These are phyloP conservation scores for Valencia hispanica DNA, from an alignment of 2,797 vertebrate species.

Conservation along the genomic window DNA sequence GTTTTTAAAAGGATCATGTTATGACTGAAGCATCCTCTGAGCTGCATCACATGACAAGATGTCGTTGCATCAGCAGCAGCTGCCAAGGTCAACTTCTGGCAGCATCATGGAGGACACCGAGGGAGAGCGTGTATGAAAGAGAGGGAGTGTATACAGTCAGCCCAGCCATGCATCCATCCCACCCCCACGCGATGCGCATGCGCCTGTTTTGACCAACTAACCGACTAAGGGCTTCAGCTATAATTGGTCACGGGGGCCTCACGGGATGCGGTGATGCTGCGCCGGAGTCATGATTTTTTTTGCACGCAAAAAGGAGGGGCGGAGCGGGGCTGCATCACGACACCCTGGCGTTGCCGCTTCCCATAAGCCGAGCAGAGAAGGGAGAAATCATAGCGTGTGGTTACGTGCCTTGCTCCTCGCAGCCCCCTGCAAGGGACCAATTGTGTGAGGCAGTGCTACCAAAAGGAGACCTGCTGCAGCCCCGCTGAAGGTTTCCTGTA, in stretches of 20 bases:
- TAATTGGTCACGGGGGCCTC: constrained; percentile 35
- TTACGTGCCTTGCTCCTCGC: constrained; percentile 70
- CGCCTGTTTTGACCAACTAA: constrained; percentile 38
- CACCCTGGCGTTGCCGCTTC: constrained; percentile 12
- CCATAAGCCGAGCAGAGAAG: constrained; percentile 37
- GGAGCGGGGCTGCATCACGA: constrained; percentile 29
- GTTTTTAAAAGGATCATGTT: neutral
- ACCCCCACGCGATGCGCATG: constrained; percentile 29
- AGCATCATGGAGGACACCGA: constrained; percentile 56
- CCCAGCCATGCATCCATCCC: too few relatives aligned
- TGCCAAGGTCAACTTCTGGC: constrained; percentile 74
- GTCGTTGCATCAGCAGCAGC: constrained; percentile 61
- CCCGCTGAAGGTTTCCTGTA: neutral
- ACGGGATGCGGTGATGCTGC: constrained; percentile 53
- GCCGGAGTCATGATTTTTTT: constrained; percentile 22
- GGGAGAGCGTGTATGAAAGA: neutral
- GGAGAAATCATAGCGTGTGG: constrained; percentile 28
- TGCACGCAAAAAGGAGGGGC: constrained; percentile 39
- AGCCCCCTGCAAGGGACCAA: constrained; percentile 12
- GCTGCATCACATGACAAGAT: constrained; percentile 25
- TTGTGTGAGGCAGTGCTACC: neutral
- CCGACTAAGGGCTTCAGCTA: constrained; percentile 21
- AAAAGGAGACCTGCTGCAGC: constrained; percentile 6
- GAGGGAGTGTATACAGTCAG: neutral
- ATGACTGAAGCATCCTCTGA: neutral